Conservation (phyloP, 1,140 invertebrate genomes). For the Oryctes rhinoceros region DNA sequence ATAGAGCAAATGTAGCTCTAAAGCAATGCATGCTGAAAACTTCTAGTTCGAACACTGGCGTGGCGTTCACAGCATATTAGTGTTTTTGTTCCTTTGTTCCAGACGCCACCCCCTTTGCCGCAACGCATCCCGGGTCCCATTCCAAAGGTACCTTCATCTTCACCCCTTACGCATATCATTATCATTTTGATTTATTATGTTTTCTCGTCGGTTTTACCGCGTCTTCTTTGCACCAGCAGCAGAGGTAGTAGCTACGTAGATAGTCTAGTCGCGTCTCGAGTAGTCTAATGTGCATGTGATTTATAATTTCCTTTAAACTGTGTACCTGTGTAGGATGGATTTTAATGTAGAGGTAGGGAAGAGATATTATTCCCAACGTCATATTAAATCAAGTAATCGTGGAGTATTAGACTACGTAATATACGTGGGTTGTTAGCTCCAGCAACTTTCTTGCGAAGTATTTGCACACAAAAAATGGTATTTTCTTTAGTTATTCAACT, state of each 20-base stretch:
- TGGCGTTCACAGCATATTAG: conserved; percentile 51
- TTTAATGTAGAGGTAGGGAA: background rate
- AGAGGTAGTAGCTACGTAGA: background rate
- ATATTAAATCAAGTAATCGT: no score
- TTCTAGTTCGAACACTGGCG: conserved; percentile 29
- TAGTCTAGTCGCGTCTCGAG: background rate
- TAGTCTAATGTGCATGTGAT: conserved; percentile 6
- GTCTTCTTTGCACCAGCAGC: background rate
- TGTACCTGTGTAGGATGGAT: background rate
- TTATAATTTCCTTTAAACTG: conserved; percentile 6
- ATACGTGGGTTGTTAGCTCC: no score
- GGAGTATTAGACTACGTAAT: no score
- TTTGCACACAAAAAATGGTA: no score
- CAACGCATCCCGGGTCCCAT: conserved; percentile 57
- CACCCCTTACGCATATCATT: conserved; percentile 48
- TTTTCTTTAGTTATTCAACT: no score
- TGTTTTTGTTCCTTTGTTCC: conserved; percentile 59
- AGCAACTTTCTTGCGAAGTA: no score
- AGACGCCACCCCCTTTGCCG: conserved; percentile 58
- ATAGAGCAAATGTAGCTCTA: background rate
- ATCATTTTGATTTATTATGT: conserved; percentile 49
- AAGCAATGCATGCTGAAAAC: conserved; percentile 42
- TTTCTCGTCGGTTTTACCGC: conserved; percentile 35
- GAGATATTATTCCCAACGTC: no score
- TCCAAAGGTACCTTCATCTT: conserved; percentile 56